Percentiles rank a stretch among this genome's conserved stretches.
These are phyloP conservation scores for Staurois parvus DNA, from an alignment of 2,797 vertebrate genomes.

Conservation along the genomic window DNA sequence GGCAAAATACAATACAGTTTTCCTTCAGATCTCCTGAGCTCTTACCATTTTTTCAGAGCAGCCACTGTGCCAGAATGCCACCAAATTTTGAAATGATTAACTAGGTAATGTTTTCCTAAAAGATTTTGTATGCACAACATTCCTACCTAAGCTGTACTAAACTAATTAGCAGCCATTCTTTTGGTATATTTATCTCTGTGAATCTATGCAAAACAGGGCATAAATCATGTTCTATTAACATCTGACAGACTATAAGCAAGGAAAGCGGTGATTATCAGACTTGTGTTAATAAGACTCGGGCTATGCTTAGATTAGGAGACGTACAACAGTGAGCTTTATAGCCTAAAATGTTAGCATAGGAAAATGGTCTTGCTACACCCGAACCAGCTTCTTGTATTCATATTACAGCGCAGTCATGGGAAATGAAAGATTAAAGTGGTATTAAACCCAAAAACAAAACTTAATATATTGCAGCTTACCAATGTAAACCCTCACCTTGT, in stretches of 20 bases:
- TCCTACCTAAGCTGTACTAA: not conserved
- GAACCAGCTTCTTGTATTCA: not conserved
- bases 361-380: not conserved
- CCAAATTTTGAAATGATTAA: not conserved
- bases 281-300: not conserved
- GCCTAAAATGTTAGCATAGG: not conserved
- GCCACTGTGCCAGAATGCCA: not conserved
- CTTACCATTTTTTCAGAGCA: not conserved
- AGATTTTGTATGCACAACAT: not conserved
- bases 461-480: too few relatives aligned
- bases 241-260: not conserved
- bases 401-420: too few relatives aligned
- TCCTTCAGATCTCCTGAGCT: too few relatives aligned
- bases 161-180: conserved; percentile 1
- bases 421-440: too few relatives aligned
- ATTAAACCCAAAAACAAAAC: too few relatives aligned
- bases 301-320: not conserved
- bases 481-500: too few relatives aligned
- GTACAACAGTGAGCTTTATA: not conserved
- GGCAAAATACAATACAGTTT: too few relatives aligned
- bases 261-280: not conserved
- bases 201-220: conserved; percentile 9
- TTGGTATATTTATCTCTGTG: conserved; percentile 10
- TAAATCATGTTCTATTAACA: conserved; percentile 15
- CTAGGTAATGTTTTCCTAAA: not conserved